Percentiles rank a stretch among this genome's conserved stretches.
Evolutionary conservation across 2,113 vertebrate genomes (phyloP).

Genomic region (Tupaia tana): DNA sequence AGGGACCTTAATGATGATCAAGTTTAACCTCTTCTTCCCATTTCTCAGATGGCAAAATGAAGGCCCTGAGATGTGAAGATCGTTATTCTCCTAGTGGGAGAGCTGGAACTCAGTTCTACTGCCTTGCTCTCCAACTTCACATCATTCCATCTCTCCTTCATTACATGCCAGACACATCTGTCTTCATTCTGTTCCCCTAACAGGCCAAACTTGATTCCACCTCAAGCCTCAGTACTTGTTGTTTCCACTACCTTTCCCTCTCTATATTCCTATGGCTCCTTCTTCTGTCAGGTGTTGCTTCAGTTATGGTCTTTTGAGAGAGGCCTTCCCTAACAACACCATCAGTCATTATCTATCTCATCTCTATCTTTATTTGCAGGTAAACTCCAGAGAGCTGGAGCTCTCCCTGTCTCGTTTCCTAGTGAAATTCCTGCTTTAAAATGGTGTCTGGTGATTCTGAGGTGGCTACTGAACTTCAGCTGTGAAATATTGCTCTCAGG

Average conservation of each 20-base stretch:
- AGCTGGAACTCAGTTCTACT: background rate
- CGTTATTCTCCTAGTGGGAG: background rate
- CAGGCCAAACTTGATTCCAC: no score
- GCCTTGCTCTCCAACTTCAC: background rate
- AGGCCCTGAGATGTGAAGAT: background rate
- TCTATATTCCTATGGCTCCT: background rate
- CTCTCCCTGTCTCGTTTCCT: background rate
- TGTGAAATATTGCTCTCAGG: no score
- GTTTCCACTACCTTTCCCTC: background rate
- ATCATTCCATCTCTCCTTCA: background rate
- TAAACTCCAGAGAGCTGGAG: background rate
- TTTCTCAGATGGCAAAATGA: background rate
- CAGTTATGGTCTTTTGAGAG: background rate
- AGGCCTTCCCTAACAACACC: background rate
- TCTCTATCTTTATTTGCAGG: background rate
- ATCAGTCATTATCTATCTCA: background rate
- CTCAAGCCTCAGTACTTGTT: background rate
- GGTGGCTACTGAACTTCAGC: no score
- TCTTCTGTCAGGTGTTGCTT: background rate
- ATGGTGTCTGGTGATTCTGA: background rate
- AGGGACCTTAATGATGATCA: background rate
- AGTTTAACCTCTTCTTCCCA: background rate
- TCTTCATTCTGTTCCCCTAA: background rate
- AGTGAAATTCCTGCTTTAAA: background rate
- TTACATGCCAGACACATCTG: accelerated